Evolutionary conservation across 2,888 invertebrate species (phyloP).

Genomic region (Octonoba sinensis): DNA sequence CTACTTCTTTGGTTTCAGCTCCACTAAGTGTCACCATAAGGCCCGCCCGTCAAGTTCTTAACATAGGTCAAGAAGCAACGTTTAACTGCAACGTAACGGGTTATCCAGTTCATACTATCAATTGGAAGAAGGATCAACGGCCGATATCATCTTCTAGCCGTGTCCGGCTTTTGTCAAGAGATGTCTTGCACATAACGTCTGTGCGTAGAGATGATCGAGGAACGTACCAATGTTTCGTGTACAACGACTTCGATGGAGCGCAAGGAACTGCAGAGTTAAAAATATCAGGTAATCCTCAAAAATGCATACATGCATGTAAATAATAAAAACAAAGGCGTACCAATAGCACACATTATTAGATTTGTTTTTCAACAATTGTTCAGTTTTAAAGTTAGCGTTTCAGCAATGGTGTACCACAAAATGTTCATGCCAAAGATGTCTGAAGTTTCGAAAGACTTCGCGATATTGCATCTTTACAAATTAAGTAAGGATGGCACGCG

Average conservation of each 20-base stretch:
- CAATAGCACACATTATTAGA: no score
- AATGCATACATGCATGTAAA: no score
- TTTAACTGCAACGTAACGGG: slow-evolving; percentile 91
- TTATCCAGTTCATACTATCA: slow-evolving; percentile 83
- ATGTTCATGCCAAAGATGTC: no score
- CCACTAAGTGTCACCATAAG: slow-evolving; percentile 82
- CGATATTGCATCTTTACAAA: no score
- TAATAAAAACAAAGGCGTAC: no score
- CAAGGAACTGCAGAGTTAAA: slow-evolving; percentile 85
- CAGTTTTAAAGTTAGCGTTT: no score
- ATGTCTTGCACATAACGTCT: slow-evolving; percentile 74
- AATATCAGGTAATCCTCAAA: slow-evolving; percentile 75
- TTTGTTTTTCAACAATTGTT: no score
- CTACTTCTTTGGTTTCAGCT: slow-evolving; percentile 73
- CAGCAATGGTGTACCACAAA: no score
- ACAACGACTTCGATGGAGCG: slow-evolving; percentile 85
- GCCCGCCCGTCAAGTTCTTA: slow-evolving; percentile 77
- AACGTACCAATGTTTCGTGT: slow-evolving; percentile 91
- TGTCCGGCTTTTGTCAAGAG: slow-evolving; percentile 58
- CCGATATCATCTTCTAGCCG: slow-evolving; percentile 73
- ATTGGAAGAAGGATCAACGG: slow-evolving; percentile 85
- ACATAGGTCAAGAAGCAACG: slow-evolving; percentile 85
- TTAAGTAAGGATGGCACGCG: no score
- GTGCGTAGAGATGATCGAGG: slow-evolving; percentile 87
- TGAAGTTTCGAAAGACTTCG: no score